These are phyloP conservation scores for Microplitis demolitor DNA, from an alignment of 1,140 invertebrate genomes.

Conservation along the genomic window DNA sequence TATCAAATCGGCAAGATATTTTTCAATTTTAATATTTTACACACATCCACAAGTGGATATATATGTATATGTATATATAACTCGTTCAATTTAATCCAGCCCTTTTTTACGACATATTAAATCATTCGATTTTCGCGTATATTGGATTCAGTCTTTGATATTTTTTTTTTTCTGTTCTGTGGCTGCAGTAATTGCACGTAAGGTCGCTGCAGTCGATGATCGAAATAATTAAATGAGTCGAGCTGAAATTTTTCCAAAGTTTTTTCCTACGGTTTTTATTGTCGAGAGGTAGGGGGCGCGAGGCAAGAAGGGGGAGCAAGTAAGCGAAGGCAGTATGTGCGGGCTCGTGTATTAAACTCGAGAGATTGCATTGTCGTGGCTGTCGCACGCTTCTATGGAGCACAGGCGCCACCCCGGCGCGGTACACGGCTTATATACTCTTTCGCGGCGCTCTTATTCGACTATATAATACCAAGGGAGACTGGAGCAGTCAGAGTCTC, in stretches of 20 bases:
- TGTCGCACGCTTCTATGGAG: conserved; percentile 26
- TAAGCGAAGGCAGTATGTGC: not conserved
- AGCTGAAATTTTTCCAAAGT: no score
- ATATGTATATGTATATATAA: not conserved
- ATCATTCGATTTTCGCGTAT: conserved; percentile 36
- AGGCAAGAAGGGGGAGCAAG: not conserved
- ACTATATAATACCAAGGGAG: not conserved
- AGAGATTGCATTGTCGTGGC: conserved; percentile 34
- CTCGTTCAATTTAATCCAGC: conserved; percentile 5
- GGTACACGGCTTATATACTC: conserved; percentile 23
- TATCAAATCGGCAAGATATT: conserved; percentile 53
- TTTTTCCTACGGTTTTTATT: no score
- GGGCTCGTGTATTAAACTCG: conserved; percentile 6
- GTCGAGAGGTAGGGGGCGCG: not conserved
- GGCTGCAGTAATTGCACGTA: no score
- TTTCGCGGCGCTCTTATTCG: not conserved
- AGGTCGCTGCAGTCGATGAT: no score
- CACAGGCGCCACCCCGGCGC: conserved; percentile 34
- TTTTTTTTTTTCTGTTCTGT: no score
- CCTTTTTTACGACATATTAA: conserved; percentile 51
- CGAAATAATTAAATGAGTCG: no score
- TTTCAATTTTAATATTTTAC: conserved; percentile 61
- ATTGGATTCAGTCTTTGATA: no score
- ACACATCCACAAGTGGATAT: not conserved
- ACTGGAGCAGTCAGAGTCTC: not conserved